Base-by-base conservation (phyloP, 2,113 vertebrate genomes). In the Pimephales promelas region DNA sequence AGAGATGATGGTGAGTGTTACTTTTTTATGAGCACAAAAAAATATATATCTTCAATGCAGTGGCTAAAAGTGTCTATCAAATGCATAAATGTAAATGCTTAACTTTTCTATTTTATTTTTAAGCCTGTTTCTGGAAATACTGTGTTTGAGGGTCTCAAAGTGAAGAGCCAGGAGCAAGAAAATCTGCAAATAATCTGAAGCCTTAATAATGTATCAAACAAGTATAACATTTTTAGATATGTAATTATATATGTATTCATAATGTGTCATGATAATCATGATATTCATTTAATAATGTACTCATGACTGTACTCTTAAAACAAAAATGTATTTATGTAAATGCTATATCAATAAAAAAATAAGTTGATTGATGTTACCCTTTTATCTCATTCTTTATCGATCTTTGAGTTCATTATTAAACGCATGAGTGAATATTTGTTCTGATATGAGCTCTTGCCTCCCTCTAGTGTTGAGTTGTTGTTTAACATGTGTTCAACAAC, bases 91-190 rank as follows among this genome's bases (percentile, higher is more conserved):
- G 4, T 18, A 54, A 10, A n/a, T 54, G 54, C 45, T 52, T 57
- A n/a, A 24, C 61, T 76, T 26, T 36, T n/a, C 13, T 62, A 20
- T 76, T 40, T 26, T 20, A 71, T 16, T 86, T 73, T 78, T 0
- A 83, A 95, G 94, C 93, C 79, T 94, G 94, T 83, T 95, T 94
- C 87, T 95, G 94, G 94, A 95, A 95, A 87, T 95, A 95, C 85
- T 95, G 93, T 82, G 93, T 95, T 83, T 95, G 87, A 94, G 11
- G 10, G 18, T 59, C 16, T 71, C 5, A 8, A 4, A 1, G 18
- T 9, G 47, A 40, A 57, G 70, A 68, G 16, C 26, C 16, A 52
- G 28, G 36, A 49, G 9, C 31, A 57, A 56, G 83, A 64, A 52
- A 49, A 56, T 13, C 40, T 56, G 72, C n/a, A 31, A 28, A 28